Percentiles rank a stretch among this genome's conserved stretches.
These are phyloP conservation scores for Ormyrus nitidulus DNA, from an alignment of 2,888 invertebrate species.

Conservation along the genomic window DNA sequence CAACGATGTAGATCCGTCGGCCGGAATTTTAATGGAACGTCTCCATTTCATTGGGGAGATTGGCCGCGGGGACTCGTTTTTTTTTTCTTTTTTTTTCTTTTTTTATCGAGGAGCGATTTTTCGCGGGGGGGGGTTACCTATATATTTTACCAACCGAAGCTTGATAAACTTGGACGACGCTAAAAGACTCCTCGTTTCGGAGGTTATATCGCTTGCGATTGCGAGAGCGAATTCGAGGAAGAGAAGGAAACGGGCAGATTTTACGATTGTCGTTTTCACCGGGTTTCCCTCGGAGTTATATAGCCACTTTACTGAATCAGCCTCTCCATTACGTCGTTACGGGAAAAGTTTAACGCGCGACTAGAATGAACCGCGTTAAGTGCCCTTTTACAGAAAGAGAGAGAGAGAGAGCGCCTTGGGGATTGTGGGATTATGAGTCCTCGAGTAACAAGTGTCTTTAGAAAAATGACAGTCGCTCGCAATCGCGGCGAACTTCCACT, in stretches of 20 bases:
- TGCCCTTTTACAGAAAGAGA: neutral
- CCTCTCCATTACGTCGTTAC: too few relatives aligned
- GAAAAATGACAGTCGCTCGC: conserved; percentile 7
- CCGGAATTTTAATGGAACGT: conserved; percentile 46
- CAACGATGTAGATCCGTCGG: neutral
- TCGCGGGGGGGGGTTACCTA: neutral
- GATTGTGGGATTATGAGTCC: neutral
- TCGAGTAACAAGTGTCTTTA: conserved; percentile 14
- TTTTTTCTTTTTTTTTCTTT: neutral
- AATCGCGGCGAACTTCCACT: too few relatives aligned
- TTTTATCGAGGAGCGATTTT: neutral
- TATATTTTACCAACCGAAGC: neutral
- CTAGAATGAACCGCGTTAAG: neutral
- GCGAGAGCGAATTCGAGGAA: too few relatives aligned
- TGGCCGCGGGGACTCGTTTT: neutral
- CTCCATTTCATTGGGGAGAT: conserved; percentile 11
- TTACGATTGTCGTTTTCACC: conserved; percentile 11
- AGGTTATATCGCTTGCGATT: too few relatives aligned
- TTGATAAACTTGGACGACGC: conserved; percentile 11
- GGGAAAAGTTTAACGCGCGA: too few relatives aligned
- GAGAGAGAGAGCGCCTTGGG: neutral
- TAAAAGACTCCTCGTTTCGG: conserved; percentile 3
- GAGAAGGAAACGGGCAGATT: neutral
- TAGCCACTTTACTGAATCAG: neutral
- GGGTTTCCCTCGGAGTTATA: conserved; percentile 3